Base-by-base conservation (phyloP, 1,140 invertebrate species). In the Vollenhovia emeryi region DNA sequence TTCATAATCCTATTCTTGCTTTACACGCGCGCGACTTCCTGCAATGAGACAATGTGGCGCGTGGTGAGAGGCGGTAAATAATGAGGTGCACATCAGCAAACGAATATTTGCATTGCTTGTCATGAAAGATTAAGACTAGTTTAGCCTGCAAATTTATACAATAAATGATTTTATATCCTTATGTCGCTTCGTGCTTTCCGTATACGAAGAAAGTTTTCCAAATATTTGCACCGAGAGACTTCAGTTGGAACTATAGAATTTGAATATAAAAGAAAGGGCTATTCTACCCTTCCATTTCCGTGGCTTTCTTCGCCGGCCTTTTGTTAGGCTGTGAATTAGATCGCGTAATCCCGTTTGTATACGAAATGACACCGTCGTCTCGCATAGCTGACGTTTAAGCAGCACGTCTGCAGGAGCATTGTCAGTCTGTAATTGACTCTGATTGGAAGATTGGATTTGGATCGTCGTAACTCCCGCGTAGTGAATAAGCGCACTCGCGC, bases 381-480 rank as follows among this genome's bases (percentile, higher is more conserved):
- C 90, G 89, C 89, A 85, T 80, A 91, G 92, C 94, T 94, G 94
- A 94, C 93, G 93, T 93, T 94, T 93, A 93, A 91, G 91, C 90
- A 84, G 87, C 84, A 86, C 83, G 86, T 83, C 80, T 89, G 91
- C 91, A 90, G 91, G 89, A 50, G 89, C 91, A 94, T 94, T 94
- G 93, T 93, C 89, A 90, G 90, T 82, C 90, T 90, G 93, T 95
- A 95, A 95, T 95, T 95, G 94, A 94, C 93, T 94, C 92, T 92
- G 94, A 95, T 95, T 95, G 94, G 93, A 94, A 94, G 92, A 95
- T 95, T 95, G 93, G 92, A 95, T 94, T 93, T 93, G 93, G 91
- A 94, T 94, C 92, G 93, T 91, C 87, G 89, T 83, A 71, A 85
- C 85, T 74, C 57, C 33, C 64, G 52, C 52, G 30, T 24, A 59